These are phyloP conservation scores for Austrolebias charrua DNA, from an alignment of 2,797 vertebrate genomes.

Conservation along the genomic window DNA sequence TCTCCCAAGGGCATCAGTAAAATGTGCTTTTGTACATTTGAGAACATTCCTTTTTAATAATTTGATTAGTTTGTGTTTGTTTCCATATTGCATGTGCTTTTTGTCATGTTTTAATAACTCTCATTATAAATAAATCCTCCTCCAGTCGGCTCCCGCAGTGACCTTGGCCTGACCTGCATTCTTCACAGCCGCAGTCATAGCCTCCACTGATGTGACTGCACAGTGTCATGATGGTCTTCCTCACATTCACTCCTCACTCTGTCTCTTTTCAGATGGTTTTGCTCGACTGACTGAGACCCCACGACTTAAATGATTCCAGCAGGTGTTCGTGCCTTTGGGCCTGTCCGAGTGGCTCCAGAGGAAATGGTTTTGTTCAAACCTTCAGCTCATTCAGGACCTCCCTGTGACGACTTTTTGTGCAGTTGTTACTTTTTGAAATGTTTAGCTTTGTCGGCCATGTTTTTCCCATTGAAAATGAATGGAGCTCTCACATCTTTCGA, in stretches of 20 bases:
- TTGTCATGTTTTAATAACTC: conserved; percentile 13
- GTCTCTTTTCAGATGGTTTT: not conserved
- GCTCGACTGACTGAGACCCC: not conserved
- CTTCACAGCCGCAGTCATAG: conserved; percentile 38
- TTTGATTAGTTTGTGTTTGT: no score
- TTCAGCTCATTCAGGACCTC: no score
- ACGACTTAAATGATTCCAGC: not conserved
- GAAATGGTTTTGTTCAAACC: not conserved
- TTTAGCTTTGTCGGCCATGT: no score
- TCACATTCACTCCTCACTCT: conserved; percentile 14
- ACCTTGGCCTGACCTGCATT: conserved; percentile 59
- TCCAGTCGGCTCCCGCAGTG: conserved; percentile 10
- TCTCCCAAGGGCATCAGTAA: no score
- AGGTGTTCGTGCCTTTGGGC: not conserved
- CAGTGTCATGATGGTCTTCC: conserved; percentile 16
- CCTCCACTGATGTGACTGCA: conserved; percentile 16
- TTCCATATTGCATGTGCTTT: no score
- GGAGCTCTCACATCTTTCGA: no score
- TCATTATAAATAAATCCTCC: not conserved
- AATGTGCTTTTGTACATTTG: no score
- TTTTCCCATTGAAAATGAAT: no score
- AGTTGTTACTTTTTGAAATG: no score
- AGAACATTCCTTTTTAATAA: no score
- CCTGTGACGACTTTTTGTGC: no score
- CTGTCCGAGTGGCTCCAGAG: not conserved